Evolutionary conservation across 2,888 invertebrate genomes (phyloP).

Genomic region (Nephrotoma guestfalica): DNA sequence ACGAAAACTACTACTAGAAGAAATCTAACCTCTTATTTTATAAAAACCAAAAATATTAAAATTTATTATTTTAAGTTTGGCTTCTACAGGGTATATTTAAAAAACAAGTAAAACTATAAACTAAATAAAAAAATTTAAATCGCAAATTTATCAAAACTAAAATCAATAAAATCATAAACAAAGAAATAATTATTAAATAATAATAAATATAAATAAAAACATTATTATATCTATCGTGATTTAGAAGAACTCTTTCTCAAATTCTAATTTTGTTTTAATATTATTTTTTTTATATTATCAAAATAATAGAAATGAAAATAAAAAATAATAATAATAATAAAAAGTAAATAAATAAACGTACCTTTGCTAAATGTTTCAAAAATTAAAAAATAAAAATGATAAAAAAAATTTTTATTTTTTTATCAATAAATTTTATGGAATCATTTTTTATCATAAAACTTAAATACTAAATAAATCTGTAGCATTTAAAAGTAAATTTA

Average conservation of each 20-base stretch:
- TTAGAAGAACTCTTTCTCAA: not conserved
- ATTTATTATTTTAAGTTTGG: not conserved
- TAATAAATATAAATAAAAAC: not conserved
- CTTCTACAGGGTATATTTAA: conserved; percentile 2
- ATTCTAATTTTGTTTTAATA: not conserved
- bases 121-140: not conserved
- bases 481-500: not conserved
- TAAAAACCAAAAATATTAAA: not conserved
- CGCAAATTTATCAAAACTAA: not conserved
- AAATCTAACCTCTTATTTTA: not conserved
- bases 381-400: not conserved
- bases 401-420: not conserved
- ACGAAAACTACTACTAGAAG: not conserved
- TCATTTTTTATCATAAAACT: not conserved
- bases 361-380: conserved; percentile 3
- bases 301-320: not conserved
- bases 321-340: not conserved
- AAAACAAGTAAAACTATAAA: not conserved
- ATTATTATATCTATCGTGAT: not conserved
- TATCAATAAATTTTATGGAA: conserved; percentile 3
- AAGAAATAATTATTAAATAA: not conserved
- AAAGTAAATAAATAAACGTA: conserved; percentile 1
- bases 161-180: not conserved
- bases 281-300: not conserved
- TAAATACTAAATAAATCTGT: not conserved